These are phyloP conservation scores for Physocephala rufipes DNA, from an alignment of 2,888 invertebrate species.

Conservation along the genomic window DNA sequence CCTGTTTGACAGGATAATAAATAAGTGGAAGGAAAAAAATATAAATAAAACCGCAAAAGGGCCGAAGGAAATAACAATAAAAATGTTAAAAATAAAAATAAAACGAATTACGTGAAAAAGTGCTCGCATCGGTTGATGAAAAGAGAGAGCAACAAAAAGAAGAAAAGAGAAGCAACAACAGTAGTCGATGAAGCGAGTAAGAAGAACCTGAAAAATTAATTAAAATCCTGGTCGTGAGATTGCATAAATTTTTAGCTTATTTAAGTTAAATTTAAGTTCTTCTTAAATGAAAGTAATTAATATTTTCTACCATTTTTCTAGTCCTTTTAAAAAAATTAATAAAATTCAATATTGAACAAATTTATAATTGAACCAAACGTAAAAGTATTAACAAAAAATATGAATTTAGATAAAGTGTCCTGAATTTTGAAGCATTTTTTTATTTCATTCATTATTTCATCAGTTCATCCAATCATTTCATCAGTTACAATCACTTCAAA, in stretches of 20 bases:
- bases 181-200: background rate
- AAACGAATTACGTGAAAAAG: background rate
- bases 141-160: background rate
- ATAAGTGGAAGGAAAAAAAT: constrained; percentile 44
- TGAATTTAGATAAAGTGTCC: too few species aligned
- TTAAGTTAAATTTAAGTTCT: background rate
- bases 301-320: background rate
- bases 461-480: too few species aligned
- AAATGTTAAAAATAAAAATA: background rate
- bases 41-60: too few species aligned
- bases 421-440: too few species aligned
- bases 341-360: too few species aligned
- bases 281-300: background rate
- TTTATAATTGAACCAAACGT: too few species aligned
- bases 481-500: too few species aligned
- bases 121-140: background rate
- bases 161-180: background rate
- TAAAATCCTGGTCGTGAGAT: background rate
- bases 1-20: constrained; percentile 59
- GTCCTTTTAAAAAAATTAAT: too few species aligned
- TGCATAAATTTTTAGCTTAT: background rate
- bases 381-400: too few species aligned
- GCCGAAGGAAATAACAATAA: too few species aligned
- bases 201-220: background rate
- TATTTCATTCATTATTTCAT: too few species aligned